These are phyloP conservation scores for Mohoua ochrocephala DNA, from an alignment of 2,113 vertebrate genomes.

Conservation along the genomic window DNA sequence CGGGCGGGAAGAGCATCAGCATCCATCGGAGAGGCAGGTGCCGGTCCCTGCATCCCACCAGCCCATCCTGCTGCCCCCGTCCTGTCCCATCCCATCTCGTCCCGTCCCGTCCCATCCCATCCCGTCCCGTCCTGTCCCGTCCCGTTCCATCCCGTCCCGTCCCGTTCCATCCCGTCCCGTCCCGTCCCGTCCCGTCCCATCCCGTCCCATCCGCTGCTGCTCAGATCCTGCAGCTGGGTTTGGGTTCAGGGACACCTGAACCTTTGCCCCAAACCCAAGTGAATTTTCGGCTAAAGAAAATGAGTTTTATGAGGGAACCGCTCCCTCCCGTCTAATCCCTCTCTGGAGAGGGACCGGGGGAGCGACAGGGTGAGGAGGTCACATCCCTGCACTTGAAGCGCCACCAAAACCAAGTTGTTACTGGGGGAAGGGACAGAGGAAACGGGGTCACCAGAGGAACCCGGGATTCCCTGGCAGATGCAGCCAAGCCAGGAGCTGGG, in stretches of 20 bases:
- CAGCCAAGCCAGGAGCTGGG: neutral
- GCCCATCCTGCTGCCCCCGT: neutral
- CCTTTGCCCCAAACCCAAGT: neutral
- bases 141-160: neutral
- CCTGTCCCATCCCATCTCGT: neutral
- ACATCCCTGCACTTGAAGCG: fast-evolving
- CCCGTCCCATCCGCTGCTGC: no score
- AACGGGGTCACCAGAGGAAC: neutral
- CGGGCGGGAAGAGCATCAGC: fast-evolving
- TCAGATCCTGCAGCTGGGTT: fast-evolving
- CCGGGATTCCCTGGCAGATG: fast-evolving
- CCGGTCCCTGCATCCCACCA: fast-evolving
- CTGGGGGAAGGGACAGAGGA: neutral
- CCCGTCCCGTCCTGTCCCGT: no score
- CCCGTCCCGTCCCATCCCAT: neutral
- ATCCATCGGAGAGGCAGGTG: fast-evolving
- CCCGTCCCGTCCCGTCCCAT: neutral
- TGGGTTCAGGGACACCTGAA: fast-evolving
- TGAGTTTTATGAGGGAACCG: fast-evolving
- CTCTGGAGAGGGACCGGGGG: neutral
- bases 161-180: fast-evolving
- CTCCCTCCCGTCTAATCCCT: fast-evolving
- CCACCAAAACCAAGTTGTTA: neutral
- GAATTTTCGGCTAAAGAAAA: neutral
- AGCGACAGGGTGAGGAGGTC: fast-evolving